Base-by-base conservation (phyloP, 2,797 vertebrate genomes). In the Eulemur coronatus region DNA sequence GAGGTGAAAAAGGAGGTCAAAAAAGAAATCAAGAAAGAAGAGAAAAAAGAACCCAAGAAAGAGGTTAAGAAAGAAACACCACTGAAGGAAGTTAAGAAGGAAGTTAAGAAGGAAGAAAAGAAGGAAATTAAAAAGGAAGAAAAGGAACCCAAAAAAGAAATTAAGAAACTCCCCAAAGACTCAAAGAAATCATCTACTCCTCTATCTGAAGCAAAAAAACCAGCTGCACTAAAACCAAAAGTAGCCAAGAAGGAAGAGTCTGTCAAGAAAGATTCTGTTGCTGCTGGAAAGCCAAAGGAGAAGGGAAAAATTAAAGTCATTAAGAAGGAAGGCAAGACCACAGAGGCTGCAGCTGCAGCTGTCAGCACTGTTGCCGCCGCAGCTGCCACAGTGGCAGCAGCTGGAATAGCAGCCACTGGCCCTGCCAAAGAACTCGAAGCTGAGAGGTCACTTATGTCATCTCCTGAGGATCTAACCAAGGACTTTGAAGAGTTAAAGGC, bases 391-490 rank as follows among this genome's bases (percentile, higher is more conserved):
- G 95, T 82, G 18, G 98, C 89, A 48, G 97, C 97, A 57, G 98
- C 97, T 78, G 98, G 97, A 65, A 90, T 97, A 20, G 84, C 84
- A 11, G 35, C 97, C 0, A 18, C 98, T 30, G 97, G 98, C 70
- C 97, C 97, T 35, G 80, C 80, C 87, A 99, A 98, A 2, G 99
- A 99, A 48, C 98, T 99, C 41, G 99, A 99, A 92, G 98, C 75
- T 0, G 99, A 99, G 97, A 98, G 99, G 97, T 99, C 99, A 48
- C 98, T 99, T 38, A 99, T 99, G 99, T 99, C 99, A 59, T 99
- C 99, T 95, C 99, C 99, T 92, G 99, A 99, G 95, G 99, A 99
- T 97, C 99, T 99, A 95, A 99, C 99, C 67, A 99, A 99, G 97
- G 99, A 99, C 97, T 99, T 99, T 98, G 99, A 99, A 96, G 99